A percentile compares a stretch with the other conserved stretches of the same genome.
Evolutionary conservation across 2,888 invertebrate species (phyloP).

Genomic region (Andrena marginata): DNA sequence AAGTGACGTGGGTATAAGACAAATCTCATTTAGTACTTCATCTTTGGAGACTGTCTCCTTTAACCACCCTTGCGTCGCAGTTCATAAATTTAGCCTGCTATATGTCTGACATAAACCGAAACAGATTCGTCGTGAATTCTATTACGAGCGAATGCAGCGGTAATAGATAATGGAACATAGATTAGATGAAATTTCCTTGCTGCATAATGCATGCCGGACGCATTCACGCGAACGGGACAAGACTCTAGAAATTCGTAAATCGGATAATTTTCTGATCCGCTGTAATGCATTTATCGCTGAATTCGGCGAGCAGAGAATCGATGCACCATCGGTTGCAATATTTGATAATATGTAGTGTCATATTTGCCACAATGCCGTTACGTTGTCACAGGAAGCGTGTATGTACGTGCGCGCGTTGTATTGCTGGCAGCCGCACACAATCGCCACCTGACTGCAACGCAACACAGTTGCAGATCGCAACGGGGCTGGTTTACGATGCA

Average conservation of each 20-base stretch:
- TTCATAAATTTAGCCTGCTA: background rate
- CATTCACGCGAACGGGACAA: background rate
- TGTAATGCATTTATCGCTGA: constrained; percentile 23
- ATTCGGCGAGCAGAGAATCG: constrained; percentile 24
- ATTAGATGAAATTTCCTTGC: too few species aligned
- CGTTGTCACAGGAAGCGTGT: constrained; percentile 47
- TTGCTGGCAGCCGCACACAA: constrained; percentile 38
- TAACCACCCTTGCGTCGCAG: background rate
- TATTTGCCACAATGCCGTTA: constrained; percentile 34
- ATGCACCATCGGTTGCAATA: constrained; percentile 29
- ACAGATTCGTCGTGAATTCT: too few species aligned
- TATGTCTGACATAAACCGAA: too few species aligned
- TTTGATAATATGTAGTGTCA: constrained; percentile 48
- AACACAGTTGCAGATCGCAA: constrained; percentile 64
- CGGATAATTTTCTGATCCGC: background rate
- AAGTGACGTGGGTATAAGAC: background rate
- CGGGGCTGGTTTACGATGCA: constrained; percentile 73
- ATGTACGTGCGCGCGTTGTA: background rate
- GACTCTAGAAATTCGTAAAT: background rate
- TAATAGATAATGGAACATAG: too few species aligned
- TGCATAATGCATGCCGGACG: background rate
- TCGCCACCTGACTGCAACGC: constrained; percentile 42
- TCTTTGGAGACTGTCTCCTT: background rate
- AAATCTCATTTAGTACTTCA: background rate
- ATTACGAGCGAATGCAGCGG: too few species aligned